Base-by-base conservation (phyloP, 2,113 vertebrate genomes). In the Orthonyx spaldingii region DNA sequence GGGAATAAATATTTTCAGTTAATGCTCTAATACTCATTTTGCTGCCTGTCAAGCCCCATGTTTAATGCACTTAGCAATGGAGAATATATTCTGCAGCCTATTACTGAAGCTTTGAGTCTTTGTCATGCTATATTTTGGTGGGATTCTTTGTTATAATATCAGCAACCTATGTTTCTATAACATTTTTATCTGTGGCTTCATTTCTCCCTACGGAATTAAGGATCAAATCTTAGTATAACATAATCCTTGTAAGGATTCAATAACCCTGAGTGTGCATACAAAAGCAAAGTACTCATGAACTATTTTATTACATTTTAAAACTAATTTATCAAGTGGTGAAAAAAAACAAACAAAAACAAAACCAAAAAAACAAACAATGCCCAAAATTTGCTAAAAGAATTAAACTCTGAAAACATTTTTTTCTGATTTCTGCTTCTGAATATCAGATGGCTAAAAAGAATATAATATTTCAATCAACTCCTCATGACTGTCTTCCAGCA, bases 321-420 rank as follows among this genome's bases (percentile, higher is more conserved):
- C 8, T 42, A 66, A 15, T 56, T 33, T 68, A 10, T 63, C 0
- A 1, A 37, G 7, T 28, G 7, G 7, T 33, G 10, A 37, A 56
- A 69, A 70, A 63, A 42, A 1, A 0, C 6, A n/a, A n/a, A n/a
- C n/a, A n/a, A n/a, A n/a, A n/a, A n/a, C n/a, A n/a, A n/a, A n/a
- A n/a, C n/a, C n/a, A n/a, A n/a, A n/a, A n/a, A n/a, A n/a, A n/a
- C 3, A 63, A 17, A 22, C 17, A 63, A 1, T 6, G 1, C 2
- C 6, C 13, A 76, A 49, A 30, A 64, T 3, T 63, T 79, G 3
- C 22, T 66, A 50, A 26, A 2, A 59, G 21, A 59, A 60, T 68
- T n/a, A 84, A 77, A 47, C 1, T 3, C 30, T 39, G 22, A 6
- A 75, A 53, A 18, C 4, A 2, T 8, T 3, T 24, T 47, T n/a